Evolutionary conservation across 2,797 vertebrate genomes (phyloP), one percentile per base, ranked within the genome.

Genomic region (Pseudochaenichthys georgianus): DNA sequence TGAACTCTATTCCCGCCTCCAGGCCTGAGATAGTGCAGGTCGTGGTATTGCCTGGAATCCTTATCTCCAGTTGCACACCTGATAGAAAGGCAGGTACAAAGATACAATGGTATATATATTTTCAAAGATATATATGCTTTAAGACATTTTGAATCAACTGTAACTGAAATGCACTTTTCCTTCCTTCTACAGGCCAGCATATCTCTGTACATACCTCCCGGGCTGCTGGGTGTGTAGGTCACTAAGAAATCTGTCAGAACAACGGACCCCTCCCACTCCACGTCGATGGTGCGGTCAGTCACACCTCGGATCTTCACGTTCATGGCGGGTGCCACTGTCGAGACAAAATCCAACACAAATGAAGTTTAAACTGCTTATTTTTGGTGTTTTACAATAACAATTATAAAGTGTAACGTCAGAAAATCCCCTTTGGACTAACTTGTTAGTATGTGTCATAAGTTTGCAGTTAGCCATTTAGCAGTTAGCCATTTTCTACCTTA

Each of bases 1-100:
- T 97, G 94, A 99, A 99, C 86, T 97, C 96, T 64, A 98, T 77
- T 13, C 97, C 98, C 0, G 97, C 96, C 78, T 97, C 96, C 86
- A 99, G 94, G 43, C 96, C 96, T 0, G 80, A 89, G 92, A 99
- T 95, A 84, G 91, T 95, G 92, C 95, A 96, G 70, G 94, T 91
- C 80, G 95, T 97, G 88, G 93, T 93, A 76, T 97, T 97, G 67
- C 97, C 97, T 0, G 97, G 96, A 58, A 99, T 93, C 57, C 96
- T 93, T 78, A 96, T 95, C 94, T 99, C 97, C 65, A 98, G 93
- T 83, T 96, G 97, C 65, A 96, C 93, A 84, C 96, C 93, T 94
- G 71, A 80, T 42, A 85, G 15, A 65, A 34, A 78, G 48, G 77
- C 10, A 51, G 34, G 60, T 3, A 60, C 64, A 60, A 57, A 60